A percentile compares a stretch with the other conserved stretches of the same genome.
These are phyloP conservation scores for Odontomachus brunneus DNA, from an alignment of 1,140 invertebrate genomes.

Conservation along the genomic window DNA sequence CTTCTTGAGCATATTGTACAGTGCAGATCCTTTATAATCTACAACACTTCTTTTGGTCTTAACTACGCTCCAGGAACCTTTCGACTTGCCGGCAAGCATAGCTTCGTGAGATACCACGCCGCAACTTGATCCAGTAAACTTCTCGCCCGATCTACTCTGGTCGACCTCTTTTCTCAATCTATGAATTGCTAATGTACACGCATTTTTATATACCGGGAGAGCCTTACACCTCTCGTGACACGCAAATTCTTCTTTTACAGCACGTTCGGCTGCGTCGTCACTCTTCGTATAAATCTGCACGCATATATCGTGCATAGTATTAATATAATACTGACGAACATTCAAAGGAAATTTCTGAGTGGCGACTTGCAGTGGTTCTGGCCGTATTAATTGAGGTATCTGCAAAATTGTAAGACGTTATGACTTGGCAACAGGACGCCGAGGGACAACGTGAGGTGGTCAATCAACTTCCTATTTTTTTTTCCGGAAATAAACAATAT, in stretches of 20 bases:
- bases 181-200: slow-evolving; percentile 92
- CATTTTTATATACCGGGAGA: slow-evolving; percentile 93
- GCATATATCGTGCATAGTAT: slow-evolving; percentile 95
- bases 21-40: slow-evolving; percentile 84
- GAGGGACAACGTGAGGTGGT: no score
- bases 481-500: no score
- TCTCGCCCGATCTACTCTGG: slow-evolving; percentile 81
- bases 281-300: slow-evolving; percentile 90
- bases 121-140: slow-evolving; percentile 77
- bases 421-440: no score
- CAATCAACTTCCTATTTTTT: no score
- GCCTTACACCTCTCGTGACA: slow-evolving; percentile 92
- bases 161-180: slow-evolving; percentile 89
- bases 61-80: slow-evolving; percentile 90
- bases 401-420: slow-evolving; percentile 66
- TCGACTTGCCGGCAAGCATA: slow-evolving; percentile 88
- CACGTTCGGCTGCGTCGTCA: slow-evolving; percentile 88
- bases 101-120: slow-evolving; percentile 88
- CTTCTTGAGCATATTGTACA: slow-evolving; percentile 81
- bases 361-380: slow-evolving; percentile 88
- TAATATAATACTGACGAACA: slow-evolving; percentile 93
- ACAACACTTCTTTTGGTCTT: slow-evolving; percentile 84
- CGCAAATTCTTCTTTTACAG: slow-evolving; percentile 91
- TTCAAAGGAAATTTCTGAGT: slow-evolving; percentile 93
- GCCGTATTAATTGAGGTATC: slow-evolving; percentile 85